Evolutionary conservation across 2,113 vertebrate species (phyloP).

Genomic region (Oryzias celebensis): DNA sequence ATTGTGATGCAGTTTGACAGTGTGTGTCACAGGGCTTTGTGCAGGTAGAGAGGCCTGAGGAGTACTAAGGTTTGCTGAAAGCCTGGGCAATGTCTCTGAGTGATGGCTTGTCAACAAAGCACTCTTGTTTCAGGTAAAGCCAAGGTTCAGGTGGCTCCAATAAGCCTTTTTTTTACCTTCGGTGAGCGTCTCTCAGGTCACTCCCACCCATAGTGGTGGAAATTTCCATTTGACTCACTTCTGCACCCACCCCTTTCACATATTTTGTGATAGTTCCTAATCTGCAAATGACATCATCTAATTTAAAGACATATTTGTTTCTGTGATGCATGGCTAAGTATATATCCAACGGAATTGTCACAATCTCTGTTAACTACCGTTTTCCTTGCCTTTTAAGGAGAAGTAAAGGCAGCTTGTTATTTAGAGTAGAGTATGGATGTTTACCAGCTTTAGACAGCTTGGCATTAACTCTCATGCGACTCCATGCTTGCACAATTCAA

Average conservation of each 20-base stretch:
- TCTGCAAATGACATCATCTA: constrained; percentile 14
- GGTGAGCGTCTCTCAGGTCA: constrained; percentile 50
- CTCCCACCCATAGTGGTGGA: constrained; percentile 28
- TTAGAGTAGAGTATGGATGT: no score
- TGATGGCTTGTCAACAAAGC: constrained; percentile 73
- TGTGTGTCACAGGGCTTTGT: constrained; percentile 35
- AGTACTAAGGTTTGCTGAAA: constrained; percentile 56
- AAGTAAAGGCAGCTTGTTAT: no score
- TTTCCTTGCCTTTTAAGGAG: no score
- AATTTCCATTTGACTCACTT: constrained; percentile 35
- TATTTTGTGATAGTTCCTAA: constrained; percentile 9
- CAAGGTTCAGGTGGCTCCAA: constrained; percentile 70
- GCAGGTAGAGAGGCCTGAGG: constrained; percentile 18
- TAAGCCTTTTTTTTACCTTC: constrained; percentile 35
- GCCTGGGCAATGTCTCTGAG: constrained; percentile 57
- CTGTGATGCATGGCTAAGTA: no score
- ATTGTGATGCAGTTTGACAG: constrained; percentile 49
- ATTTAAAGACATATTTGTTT: no score
- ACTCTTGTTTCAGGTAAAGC: constrained; percentile 73
- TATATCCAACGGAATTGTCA: no score
- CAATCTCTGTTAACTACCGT: no score
- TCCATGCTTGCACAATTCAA: no score
- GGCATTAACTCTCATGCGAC: no score
- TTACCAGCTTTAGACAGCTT: no score
- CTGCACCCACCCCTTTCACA: background rate